Evolutionary conservation across 2,113 vertebrate genomes (phyloP).

Genomic region (Urocolius indicus): DNA sequence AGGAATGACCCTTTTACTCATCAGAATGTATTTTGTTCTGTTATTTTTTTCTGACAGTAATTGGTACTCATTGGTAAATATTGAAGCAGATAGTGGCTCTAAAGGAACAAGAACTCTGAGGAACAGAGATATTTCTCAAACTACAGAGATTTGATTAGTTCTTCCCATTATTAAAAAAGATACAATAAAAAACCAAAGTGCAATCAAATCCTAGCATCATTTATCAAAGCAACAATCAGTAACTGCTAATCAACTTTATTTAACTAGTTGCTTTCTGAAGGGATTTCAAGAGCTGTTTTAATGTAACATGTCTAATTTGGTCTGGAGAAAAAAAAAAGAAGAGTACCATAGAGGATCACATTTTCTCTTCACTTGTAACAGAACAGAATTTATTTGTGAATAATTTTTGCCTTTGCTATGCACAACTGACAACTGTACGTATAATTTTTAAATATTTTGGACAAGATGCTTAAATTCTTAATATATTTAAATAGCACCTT

Average conservation of each 20-base stretch:
- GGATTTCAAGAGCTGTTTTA: background rate
- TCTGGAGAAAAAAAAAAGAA: background rate
- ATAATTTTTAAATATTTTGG: background rate
- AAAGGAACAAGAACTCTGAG: conserved; percentile 17
- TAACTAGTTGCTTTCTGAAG: background rate
- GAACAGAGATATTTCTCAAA: background rate
- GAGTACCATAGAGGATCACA: background rate
- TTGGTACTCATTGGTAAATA: conserved; percentile 9
- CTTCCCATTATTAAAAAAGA: background rate
- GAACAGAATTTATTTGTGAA: background rate
- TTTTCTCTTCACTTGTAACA: background rate
- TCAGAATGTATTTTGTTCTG: background rate
- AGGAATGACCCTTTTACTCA: conserved; percentile 28
- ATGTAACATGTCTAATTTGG: background rate
- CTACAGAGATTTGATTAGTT: background rate
- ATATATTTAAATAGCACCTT: background rate
- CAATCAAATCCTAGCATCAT: background rate
- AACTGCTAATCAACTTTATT: background rate
- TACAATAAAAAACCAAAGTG: background rate
- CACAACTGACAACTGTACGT: background rate
- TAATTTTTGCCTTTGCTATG: background rate
- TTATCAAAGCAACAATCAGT: background rate
- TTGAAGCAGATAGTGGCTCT: conserved; percentile 2
- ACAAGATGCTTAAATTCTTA: background rate
- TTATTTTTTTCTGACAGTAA: conserved; percentile 18